Evolutionary conservation across 2,888 invertebrate species (phyloP), one percentile per base, ranked within the genome.

Genomic region (Acanthosepion lycidas): DNA sequence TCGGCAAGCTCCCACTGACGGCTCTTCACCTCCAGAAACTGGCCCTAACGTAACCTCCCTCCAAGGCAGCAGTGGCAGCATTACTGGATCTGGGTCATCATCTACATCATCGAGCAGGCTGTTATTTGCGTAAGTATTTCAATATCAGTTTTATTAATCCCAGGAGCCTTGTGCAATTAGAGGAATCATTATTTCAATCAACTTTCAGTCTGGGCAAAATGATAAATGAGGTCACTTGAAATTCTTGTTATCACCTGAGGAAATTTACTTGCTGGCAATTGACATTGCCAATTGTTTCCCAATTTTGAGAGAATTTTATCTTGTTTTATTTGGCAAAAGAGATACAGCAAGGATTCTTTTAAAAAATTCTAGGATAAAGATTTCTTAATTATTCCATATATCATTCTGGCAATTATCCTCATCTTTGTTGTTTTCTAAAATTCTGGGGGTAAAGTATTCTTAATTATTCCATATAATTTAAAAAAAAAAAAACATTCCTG

Each of bases 81-180:
- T 20, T 49, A 48, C 92, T 48, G 51, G n/a, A 49, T 28, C 92
- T 6, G 26, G 23, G 26, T 92, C 49, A 20, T 92, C 92, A 4
- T 48, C 92, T 15, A 28, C 64, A 78, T 28, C 78, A 78, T 78
- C 78, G 15, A 78, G 78, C n/a, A n/a, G 33, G 15, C 18, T 78
- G 78, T 78, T 92, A 23, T 92, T 92, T 6, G 49, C 92, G 92
- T 92, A 92, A 48, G 92, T 92, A 6, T 18, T 23, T 78, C 3
- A 3, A 33, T 78, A 8, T n/a, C 8, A 1, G n/a, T 78, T 78
- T 78, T n/a, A 12, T n/a, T n/a, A 4, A 15, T 78, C n/a, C 9
- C 12, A 5, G 28, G 28, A 18, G 0, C 2, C 8, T n/a, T n/a
- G 9, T n/a, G 15, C 3, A n/a, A n/a, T 2, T 6, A 6, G 4